Evolutionary conservation across 2,888 invertebrate genomes (phyloP).

Genomic region (Rhamphomyia laevipes): DNA sequence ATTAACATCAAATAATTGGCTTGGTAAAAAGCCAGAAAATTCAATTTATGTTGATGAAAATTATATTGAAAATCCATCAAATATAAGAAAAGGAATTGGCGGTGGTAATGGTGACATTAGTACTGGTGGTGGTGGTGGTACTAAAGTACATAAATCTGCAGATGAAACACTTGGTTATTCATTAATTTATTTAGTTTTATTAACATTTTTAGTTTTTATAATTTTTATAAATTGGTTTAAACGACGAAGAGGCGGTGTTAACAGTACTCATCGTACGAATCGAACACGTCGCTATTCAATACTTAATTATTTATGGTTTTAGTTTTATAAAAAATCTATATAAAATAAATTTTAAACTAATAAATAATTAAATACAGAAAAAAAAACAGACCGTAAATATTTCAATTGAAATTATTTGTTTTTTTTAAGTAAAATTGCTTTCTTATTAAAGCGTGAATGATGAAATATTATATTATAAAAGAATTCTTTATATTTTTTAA

Average conservation of each 20-base stretch:
- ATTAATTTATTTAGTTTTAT: conserved; percentile 19
- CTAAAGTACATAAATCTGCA: conserved; percentile 13
- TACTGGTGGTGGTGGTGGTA: conserved; percentile 10
- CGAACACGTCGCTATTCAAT: conserved; percentile 9
- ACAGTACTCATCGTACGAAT: neutral
- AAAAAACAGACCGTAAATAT: no score
- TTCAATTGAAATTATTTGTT: no score
- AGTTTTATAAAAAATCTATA: no score
- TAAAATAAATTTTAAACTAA: no score
- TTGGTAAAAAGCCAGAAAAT: conserved; percentile 18
- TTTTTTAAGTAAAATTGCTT: no score
- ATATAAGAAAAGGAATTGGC: conserved; percentile 10
- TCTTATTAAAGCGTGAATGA: no score
- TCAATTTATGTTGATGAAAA: conserved; percentile 17
- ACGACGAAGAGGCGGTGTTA: conserved; percentile 14
- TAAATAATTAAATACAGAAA: no score
- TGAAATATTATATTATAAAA: no score
- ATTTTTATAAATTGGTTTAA: conserved; percentile 23
- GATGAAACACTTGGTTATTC: conserved; percentile 21
- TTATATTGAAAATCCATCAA: conserved; percentile 13
- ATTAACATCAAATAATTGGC: conserved; percentile 15
- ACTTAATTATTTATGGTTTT: conserved; percentile 5
- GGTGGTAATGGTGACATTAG: conserved; percentile 4
- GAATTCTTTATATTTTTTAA: no score
- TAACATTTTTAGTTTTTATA: conserved; percentile 22